Conservation (phyloP, 2,113 vertebrate species). For the Etheostoma cragini region DNA sequence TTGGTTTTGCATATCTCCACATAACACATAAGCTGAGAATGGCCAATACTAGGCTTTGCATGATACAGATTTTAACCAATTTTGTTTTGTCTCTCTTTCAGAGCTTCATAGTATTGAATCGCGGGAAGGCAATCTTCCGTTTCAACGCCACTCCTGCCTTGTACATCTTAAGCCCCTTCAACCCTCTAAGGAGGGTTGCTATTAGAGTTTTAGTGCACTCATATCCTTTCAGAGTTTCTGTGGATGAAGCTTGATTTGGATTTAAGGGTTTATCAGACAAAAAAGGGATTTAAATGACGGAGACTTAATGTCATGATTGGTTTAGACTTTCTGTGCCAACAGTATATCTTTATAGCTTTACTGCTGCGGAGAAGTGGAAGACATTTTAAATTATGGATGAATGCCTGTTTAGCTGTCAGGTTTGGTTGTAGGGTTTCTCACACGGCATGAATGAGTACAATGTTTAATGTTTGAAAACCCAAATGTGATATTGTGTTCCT, state of each 20-base stretch:
- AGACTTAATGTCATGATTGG: conserved; percentile 17
- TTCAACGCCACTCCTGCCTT: conserved; percentile 98
- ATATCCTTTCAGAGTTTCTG: conserved; percentile 92
- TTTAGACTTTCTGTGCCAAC: neutral
- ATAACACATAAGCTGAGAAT: neutral
- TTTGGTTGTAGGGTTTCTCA: neutral
- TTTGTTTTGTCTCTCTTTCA: conserved; percentile 81
- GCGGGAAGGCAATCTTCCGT: conserved; percentile 95
- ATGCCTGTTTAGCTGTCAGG: neutral
- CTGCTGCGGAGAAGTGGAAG: neutral
- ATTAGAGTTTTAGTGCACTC: conserved; percentile 98
- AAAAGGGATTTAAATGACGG: conserved; percentile 40
- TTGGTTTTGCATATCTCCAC: neutral
- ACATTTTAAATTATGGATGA: neutral
- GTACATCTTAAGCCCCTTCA: conserved; percentile 98
- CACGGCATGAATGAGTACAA: neutral
- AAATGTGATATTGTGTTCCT: conserved; percentile 79
- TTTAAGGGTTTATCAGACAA: conserved; percentile 55
- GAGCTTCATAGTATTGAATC: conserved; percentile 99
- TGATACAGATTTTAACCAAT: neutral
- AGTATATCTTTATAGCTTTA: neutral
- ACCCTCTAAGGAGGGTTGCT: conserved; percentile 94
- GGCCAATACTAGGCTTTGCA: neutral
- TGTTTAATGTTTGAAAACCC: neutral
- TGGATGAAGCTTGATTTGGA: conserved; percentile 43